Evolutionary conservation across 2,797 vertebrate genomes (phyloP), one percentile per base, ranked within the genome.

Genomic region (Cynodonichthys magdalenae): DNA sequence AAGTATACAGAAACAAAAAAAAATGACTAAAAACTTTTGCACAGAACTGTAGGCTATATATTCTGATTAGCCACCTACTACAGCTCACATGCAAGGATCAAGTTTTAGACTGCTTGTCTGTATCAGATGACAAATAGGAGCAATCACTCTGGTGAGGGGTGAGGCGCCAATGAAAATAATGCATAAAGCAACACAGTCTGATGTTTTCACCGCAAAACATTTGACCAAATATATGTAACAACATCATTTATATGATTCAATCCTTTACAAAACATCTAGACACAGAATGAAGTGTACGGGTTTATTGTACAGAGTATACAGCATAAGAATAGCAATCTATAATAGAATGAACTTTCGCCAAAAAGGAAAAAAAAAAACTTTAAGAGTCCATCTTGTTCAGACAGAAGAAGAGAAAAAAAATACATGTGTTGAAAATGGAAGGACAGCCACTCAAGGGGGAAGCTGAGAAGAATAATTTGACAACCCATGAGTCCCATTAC

Each of bases 61-160:
- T 57, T 66, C 42, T 66, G 64, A 76, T 53, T 47, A 68, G 68
- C 55, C 60, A 77, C 49, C 28, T 45, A 14, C 36, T 39, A 39
- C 12, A 70, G 59, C 61, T 80, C 70, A 65, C 64, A 77, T 50
- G 54, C 55, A 59, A 45, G 58, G 79, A 84, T 87, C 70, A 73
- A 78, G 87, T 89, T 79, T 80, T 70, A 39, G 69, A 85, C 55
- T 53, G 61, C 67, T 51, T 70, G 72, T 89, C 82, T 80, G 67
- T 63, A 49, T 64, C 56, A 52, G 82, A 69, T 91, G 90, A 91
- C 82, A 79, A 85, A 90, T 91, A 85, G 77, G 63, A 69, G 64
- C 82, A 89, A 90, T 87, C 72, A 58, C 45, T 66, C 63, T 82
- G 60, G 41, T 3, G 52, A 51, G 45, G 52, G 24, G 59, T 18